Conservation (phyloP, 2,797 vertebrate species). For the Takifugu rubripes region DNA sequence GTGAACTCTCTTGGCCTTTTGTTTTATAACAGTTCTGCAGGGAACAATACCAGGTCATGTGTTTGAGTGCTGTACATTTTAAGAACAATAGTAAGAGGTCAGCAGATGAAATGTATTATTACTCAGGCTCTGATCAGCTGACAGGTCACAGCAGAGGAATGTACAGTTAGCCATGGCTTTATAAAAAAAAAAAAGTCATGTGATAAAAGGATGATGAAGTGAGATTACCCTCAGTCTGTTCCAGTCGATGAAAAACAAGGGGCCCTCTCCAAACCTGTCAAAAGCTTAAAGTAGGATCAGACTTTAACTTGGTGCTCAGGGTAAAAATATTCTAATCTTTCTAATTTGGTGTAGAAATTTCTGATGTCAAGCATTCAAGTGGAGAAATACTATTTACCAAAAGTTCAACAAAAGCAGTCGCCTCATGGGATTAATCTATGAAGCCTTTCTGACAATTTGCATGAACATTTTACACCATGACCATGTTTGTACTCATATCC, state of each 20-base stretch:
- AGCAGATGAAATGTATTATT: slow-evolving; percentile 30
- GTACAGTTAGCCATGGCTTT: slow-evolving; percentile 65
- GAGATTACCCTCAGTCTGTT: slow-evolving; percentile 55
- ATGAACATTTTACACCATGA: background rate
- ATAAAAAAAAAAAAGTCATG: slow-evolving; percentile 56
- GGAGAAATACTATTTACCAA: no score
- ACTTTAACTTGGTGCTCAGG: slow-evolving; percentile 12
- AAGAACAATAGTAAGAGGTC: slow-evolving; percentile 14
- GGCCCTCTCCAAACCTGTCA: slow-evolving; percentile 40
- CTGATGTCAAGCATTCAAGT: no score
- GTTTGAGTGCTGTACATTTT: background rate
- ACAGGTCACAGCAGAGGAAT: slow-evolving; percentile 63
- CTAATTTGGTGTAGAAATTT: background rate
- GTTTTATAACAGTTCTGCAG: slow-evolving; percentile 3
- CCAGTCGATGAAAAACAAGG: slow-evolving; percentile 55
- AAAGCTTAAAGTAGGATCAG: slow-evolving; percentile 37
- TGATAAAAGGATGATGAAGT: slow-evolving; percentile 63
- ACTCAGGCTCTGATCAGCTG: slow-evolving; percentile 58
- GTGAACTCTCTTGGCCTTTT: slow-evolving; percentile 65
- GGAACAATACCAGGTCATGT: background rate
- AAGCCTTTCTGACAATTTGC: background rate
- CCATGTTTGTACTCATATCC: background rate
- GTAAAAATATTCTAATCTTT: slow-evolving; percentile 17
- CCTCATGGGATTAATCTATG: no score
- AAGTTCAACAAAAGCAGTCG: background rate